phyloP scores from a whole-genome alignment of 2,113 vertebrate species.

The Petaurus breviceps region DNA sequence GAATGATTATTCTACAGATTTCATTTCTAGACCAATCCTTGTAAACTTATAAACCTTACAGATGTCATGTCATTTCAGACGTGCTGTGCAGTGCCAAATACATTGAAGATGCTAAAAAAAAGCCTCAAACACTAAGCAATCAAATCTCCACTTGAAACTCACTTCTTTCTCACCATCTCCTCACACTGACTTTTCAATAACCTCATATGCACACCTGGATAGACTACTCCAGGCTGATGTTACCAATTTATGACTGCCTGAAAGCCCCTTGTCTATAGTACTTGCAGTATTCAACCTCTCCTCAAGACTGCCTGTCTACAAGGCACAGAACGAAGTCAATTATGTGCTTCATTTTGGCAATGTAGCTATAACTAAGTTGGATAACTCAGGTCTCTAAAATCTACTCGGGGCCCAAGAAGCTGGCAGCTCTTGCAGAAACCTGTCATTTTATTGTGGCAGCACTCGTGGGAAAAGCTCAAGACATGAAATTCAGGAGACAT shows the following conservation, averaged over 20 bases:
- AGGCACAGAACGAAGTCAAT: slow-evolving; percentile 13
- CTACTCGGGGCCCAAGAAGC: neutral
- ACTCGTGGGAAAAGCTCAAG: neutral
- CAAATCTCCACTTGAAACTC: slow-evolving; percentile 32
- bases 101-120: neutral
- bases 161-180: slow-evolving; percentile 34
- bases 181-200: slow-evolving; percentile 29
- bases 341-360: slow-evolving; percentile 15
- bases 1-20: neutral
- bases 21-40: neutral
- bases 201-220: slow-evolving; percentile 1
- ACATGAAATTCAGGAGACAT: neutral
- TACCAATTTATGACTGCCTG: slow-evolving; percentile 24
- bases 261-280: slow-evolving; percentile 23
- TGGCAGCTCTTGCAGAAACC: slow-evolving; percentile 29
- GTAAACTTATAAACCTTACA: neutral
- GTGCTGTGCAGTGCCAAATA: neutral
- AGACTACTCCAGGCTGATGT: slow-evolving; percentile 19
- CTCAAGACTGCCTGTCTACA: neutral
- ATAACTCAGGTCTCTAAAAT: slow-evolving; percentile 20
- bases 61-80: slow-evolving; percentile 14
- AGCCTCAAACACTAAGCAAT: neutral
- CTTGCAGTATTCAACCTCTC: slow-evolving; percentile 1
- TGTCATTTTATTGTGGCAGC: neutral
- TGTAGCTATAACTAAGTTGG: neutral